Percentiles rank a stretch among this genome's conserved stretches.
These are phyloP conservation scores for Campaea margaritaria DNA, from an alignment of 2,888 invertebrate genomes.

Conservation along the genomic window DNA sequence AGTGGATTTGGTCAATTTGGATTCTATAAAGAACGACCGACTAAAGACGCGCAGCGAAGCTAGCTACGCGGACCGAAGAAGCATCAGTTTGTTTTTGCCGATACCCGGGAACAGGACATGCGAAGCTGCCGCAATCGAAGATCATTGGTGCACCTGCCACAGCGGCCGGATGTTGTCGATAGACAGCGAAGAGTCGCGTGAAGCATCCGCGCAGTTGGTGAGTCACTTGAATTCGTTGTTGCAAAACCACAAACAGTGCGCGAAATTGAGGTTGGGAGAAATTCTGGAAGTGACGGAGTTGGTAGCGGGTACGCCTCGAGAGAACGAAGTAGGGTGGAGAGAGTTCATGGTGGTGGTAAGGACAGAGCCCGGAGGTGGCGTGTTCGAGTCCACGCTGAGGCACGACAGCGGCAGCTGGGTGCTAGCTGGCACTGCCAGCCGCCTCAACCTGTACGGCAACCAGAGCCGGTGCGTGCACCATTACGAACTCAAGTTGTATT, in stretches of 20 bases:
- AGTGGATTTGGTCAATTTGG: slow-evolving; percentile 86
- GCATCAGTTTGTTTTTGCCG: slow-evolving; percentile 91
- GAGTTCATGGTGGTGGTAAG: slow-evolving; percentile 88
- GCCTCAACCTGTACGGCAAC: slow-evolving; percentile 92
- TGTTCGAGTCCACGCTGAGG: slow-evolving; percentile 92
- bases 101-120: slow-evolving; percentile 91
- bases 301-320: slow-evolving; percentile 67
- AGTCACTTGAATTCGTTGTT: slow-evolving; percentile 87
- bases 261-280: slow-evolving; percentile 85
- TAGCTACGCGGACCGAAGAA: slow-evolving; percentile 76
- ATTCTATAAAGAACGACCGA: slow-evolving; percentile 71
- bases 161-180: slow-evolving; percentile 84
- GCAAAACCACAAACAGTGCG: slow-evolving; percentile 87
- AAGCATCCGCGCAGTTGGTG: slow-evolving; percentile 87
- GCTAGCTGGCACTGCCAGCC: slow-evolving; percentile 90
- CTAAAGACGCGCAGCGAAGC: slow-evolving; percentile 63
- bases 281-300: slow-evolving; percentile 89
- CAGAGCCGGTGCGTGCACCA: slow-evolving; percentile 92
- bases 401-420: slow-evolving; percentile 63
- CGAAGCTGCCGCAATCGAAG: slow-evolving; percentile 89
- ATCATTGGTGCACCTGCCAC: slow-evolving; percentile 96
- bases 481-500: slow-evolving; percentile 90
- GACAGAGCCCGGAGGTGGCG: slow-evolving; percentile 88
- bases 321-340: slow-evolving; percentile 74
- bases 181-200: slow-evolving; percentile 81